Evolutionary conservation across 2,797 vertebrate species (phyloP), one percentile per base, ranked within the genome.

Genomic region (Pangasius larnaudii): DNA sequence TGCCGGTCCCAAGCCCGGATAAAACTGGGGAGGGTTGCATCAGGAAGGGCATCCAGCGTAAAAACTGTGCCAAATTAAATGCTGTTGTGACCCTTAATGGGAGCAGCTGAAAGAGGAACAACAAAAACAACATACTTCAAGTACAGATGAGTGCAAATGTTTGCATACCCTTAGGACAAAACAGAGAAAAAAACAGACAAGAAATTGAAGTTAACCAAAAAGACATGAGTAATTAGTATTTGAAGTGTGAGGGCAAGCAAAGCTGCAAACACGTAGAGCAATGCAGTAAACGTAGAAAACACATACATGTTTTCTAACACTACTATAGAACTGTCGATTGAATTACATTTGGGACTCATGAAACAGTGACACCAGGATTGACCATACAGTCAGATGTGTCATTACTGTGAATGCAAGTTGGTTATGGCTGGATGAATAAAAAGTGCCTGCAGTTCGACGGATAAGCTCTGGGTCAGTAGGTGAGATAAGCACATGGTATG

Each of bases 391-490:
- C 33, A 33, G 71, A 67, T 67, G 0, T 36, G 69, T 42, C 16
- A 61, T 46, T 80, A 69, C 49, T 84, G 7, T 65, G 33, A 56
- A 49, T 49, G 75, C 33, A 59, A 39, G 30, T 16, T 42, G 69
- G 19, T 61, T 53, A 49, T 39, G 16, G 58, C 42, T 71, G 36
- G 69, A 61, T 24, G 24, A 33, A 49, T 53, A 49, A 72, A 75
- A 65, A 51, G 24, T 79, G 14, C 30, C 16, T 61, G 33, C 53
- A 16, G 39, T 22, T 75, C 14, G 63, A 63, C 58, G 14, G 51
- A 85, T 86, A 88, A 88, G 59, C 59, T 58, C 11, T 51, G 49
- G 86, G 75, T 75, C 80, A 88, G 74, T 56, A 65, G 74, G 84
- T 87, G 85, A 91, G 85, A 85, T 61, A 87, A 88, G 59, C 51